Conservation (phyloP, 2,797 vertebrate genomes). For the Vespertilio murinus region DNA sequence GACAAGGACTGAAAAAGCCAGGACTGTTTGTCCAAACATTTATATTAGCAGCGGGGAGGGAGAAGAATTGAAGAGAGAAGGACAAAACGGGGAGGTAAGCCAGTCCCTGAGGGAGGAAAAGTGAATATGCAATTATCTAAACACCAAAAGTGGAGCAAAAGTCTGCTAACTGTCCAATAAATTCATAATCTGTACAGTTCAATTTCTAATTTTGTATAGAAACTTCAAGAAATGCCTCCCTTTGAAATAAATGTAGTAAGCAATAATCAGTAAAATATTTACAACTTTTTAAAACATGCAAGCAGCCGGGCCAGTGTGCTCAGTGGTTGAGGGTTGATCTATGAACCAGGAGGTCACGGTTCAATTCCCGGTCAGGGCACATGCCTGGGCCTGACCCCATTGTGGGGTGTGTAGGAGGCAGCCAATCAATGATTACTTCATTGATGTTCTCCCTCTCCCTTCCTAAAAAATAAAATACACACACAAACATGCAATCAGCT, state of each 20-base stretch:
- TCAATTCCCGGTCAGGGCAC: neutral
- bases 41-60: neutral
- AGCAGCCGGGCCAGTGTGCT: neutral
- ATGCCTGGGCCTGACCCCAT: neutral
- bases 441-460: neutral
- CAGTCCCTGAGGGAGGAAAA: neutral
- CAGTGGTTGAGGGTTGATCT: neutral
- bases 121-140: neutral
- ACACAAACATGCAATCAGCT: neutral
- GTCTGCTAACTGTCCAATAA: neutral
- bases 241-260: conserved; percentile 57
- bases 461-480: neutral
- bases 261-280: conserved; percentile 45
- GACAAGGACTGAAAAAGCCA: neutral
- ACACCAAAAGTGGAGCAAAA: neutral
- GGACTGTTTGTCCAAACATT: neutral
- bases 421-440: neutral
- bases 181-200: neutral
- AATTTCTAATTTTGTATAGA: conserved; percentile 17
- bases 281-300: conserved; percentile 32
- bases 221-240: conserved; percentile 41
- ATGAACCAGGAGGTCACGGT: neutral
- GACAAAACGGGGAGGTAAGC: neutral
- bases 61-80: neutral
- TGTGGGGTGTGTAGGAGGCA: neutral